Conservation (phyloP, 2,888 invertebrate species). For the Cephus runcator region DNA sequence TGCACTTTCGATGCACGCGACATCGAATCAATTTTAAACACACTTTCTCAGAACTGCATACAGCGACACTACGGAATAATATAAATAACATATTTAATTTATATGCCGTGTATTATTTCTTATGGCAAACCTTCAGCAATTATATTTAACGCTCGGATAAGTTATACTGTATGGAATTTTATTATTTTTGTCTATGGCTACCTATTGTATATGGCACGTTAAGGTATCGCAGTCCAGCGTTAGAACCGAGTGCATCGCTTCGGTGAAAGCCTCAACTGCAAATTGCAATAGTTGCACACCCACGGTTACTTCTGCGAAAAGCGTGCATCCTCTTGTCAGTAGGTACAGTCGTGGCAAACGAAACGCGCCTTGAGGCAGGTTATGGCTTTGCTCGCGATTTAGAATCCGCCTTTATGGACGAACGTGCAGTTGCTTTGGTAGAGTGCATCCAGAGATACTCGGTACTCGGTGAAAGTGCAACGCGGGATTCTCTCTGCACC, state of each 20-base stretch:
- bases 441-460: neutral
- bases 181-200: neutral
- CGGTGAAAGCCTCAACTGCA: neutral
- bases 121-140: neutral
- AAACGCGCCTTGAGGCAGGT: neutral
- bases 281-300: neutral
- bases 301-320: neutral
- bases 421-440: neutral
- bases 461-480: neutral
- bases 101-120: neutral
- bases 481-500: neutral
- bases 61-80: neutral
- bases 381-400: neutral
- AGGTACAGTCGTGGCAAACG: neutral
- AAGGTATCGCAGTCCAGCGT: neutral
- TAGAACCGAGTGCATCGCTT: neutral
- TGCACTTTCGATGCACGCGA: neutral
- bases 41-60: neutral
- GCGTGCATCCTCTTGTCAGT: neutral
- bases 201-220: neutral
- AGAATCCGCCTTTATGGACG: neutral
- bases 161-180: neutral
- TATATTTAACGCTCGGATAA: neutral
- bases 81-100: neutral
- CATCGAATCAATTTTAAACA: neutral